phyloP scores from a whole-genome alignment of 2,797 vertebrate species.

The Anniella stebbinsi region DNA sequence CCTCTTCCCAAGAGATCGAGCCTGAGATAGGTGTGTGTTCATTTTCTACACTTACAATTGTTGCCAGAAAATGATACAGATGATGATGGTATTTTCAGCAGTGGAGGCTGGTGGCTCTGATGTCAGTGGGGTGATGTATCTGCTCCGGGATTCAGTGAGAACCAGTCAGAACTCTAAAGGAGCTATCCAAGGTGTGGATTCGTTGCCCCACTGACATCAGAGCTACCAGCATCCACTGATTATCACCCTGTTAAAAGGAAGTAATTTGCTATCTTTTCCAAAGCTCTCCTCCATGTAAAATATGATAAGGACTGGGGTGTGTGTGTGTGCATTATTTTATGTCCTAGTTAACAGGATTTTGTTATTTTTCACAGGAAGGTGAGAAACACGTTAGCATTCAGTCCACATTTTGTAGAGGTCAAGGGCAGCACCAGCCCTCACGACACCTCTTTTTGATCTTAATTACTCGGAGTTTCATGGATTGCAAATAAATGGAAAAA shows the following conservation, averaged over 20 bases:
- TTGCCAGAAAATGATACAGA: background rate
- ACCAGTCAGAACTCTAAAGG: too few relatives aligned
- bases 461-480: background rate
- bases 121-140: too few relatives aligned
- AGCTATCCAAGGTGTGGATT: too few relatives aligned
- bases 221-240: too few relatives aligned
- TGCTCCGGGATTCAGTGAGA: too few relatives aligned
- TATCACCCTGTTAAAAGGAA: constrained; percentile 10
- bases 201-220: too few relatives aligned
- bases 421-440: background rate
- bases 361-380: fast-evolving
- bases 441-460: background rate
- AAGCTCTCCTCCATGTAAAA: background rate
- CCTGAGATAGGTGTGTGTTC: constrained; percentile 58
- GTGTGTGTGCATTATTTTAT: background rate
- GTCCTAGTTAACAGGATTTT: fast-evolving
- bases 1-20: constrained; percentile 30
- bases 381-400: constrained; percentile 6
- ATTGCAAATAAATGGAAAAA: background rate
- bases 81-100: background rate
- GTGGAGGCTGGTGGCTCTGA: too few relatives aligned
- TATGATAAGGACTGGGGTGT: background rate
- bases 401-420: constrained; percentile 5
- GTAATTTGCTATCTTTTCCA: background rate
- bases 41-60: constrained; percentile 38